Conservation (phyloP, 2,113 vertebrate species). For the Archilochus colubris region DNA sequence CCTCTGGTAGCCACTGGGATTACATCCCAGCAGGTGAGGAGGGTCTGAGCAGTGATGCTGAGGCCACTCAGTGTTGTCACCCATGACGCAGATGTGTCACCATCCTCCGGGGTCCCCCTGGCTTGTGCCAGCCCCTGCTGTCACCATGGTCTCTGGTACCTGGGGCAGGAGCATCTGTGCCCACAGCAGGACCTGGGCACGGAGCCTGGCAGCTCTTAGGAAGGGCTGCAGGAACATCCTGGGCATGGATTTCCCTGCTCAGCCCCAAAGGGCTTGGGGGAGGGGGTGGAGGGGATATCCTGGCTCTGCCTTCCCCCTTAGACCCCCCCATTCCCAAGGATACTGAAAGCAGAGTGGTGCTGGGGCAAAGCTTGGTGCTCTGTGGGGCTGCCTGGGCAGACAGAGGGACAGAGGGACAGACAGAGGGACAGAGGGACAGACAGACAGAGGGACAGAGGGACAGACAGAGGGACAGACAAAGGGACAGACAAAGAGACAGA, state of each 20-base stretch:
- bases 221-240: fast-evolving
- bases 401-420: too few relatives aligned
- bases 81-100: not conserved
- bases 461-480: too few relatives aligned
- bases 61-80: not conserved
- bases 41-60: not conserved
- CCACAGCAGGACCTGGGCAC: not conserved
- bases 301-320: not conserved
- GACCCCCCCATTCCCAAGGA: not conserved
- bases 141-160: not conserved
- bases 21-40: not conserved
- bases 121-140: conserved; percentile 7
- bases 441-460: too few relatives aligned
- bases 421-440: too few relatives aligned
- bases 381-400: not conserved
- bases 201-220: not conserved
- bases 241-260: not conserved
- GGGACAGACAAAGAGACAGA: too few relatives aligned
- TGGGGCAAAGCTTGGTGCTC: not conserved
- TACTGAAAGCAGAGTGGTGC: not conserved
- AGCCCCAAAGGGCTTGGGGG: not conserved
- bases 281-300: fast-evolving
- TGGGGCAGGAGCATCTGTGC: conserved; percentile 13
- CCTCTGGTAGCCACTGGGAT: not conserved
- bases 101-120: not conserved